Percentiles rank a stretch among this genome's conserved stretches.
Conservation (phyloP, 2,888 invertebrate species). For the Lasioglossum leucozonium region DNA sequence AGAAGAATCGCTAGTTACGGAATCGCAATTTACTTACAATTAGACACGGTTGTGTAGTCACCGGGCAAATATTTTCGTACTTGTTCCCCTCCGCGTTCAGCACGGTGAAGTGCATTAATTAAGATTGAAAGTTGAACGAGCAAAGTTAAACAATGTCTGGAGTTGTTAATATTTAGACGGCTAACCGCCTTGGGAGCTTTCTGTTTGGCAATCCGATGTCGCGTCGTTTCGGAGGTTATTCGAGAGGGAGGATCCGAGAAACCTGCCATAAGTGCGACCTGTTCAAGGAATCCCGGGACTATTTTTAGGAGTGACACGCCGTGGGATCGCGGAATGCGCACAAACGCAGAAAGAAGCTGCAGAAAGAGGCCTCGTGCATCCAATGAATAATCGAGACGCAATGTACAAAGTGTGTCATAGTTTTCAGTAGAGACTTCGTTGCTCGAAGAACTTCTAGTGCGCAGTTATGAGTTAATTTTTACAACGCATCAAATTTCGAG, state of each 20-base stretch:
- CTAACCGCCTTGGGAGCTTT: neutral
- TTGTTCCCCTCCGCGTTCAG: neutral
- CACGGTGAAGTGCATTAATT: neutral
- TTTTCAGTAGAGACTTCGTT: neutral
- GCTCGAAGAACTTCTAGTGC: neutral
- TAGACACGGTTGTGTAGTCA: neutral
- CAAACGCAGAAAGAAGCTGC: neutral
- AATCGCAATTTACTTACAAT: neutral
- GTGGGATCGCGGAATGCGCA: neutral
- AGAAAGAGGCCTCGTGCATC: neutral
- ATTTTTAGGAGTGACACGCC: conserved; percentile 13
- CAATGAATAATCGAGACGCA: neutral
- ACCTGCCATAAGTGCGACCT: neutral
- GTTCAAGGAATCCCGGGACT: neutral
- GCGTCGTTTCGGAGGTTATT: neutral
- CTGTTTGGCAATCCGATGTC: conserved; percentile 8
- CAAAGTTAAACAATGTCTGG: neutral
- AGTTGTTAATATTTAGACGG: conserved; percentile 7
- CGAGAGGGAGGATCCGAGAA: conserved; percentile 22
- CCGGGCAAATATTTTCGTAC: neutral
- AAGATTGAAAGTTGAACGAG: neutral
- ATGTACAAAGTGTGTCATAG: neutral
- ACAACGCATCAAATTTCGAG: no score
- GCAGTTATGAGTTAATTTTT: no score
- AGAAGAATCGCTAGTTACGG: neutral